A percentile compares a stretch with the other conserved stretches of the same genome.
Evolutionary conservation across 2,797 vertebrate genomes (phyloP).

Genomic region (Geotria australis): DNA sequence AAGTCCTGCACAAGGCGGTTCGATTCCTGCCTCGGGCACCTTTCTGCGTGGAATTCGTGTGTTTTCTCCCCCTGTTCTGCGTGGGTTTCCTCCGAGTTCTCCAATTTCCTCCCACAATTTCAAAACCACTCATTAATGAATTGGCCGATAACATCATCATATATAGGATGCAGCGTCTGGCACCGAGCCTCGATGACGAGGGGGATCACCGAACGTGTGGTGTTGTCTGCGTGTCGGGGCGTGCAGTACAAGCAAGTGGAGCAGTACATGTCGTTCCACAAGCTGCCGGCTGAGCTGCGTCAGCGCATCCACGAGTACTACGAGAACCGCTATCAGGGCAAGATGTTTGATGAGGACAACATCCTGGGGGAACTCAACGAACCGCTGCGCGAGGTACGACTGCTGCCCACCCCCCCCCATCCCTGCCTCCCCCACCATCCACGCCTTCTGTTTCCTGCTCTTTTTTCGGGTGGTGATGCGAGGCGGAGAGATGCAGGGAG

Average conservation of each 20-base stretch:
- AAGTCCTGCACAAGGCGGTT: no score
- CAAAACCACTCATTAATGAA: no score
- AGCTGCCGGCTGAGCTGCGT: conserved; percentile 68
- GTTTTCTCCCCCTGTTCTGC: no score
- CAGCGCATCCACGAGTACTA: conserved; percentile 97
- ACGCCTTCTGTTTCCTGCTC: background rate
- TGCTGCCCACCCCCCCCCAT: background rate
- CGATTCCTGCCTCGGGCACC: no score
- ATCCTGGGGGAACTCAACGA: conserved; percentile 83
- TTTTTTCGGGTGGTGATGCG: background rate
- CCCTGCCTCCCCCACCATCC: no score
- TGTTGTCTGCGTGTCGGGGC: background rate
- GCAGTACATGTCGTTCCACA: conserved; percentile 99
- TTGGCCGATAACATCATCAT: no score
- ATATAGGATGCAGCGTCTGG: no score
- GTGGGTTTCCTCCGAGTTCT: no score
- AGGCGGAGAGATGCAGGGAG: no score
- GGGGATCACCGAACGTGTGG: background rate
- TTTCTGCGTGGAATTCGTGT: no score
- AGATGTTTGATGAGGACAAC: conserved; percentile 98
- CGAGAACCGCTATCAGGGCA: conserved; percentile 86
- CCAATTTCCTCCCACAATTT: no score
- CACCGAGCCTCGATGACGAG: no score
- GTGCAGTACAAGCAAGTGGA: conserved; percentile 85
- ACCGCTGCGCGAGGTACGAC: conserved; percentile 51